These are phyloP conservation scores for Alethe diademata DNA, from an alignment of 2,113 vertebrate genomes.

Conservation along the genomic window DNA sequence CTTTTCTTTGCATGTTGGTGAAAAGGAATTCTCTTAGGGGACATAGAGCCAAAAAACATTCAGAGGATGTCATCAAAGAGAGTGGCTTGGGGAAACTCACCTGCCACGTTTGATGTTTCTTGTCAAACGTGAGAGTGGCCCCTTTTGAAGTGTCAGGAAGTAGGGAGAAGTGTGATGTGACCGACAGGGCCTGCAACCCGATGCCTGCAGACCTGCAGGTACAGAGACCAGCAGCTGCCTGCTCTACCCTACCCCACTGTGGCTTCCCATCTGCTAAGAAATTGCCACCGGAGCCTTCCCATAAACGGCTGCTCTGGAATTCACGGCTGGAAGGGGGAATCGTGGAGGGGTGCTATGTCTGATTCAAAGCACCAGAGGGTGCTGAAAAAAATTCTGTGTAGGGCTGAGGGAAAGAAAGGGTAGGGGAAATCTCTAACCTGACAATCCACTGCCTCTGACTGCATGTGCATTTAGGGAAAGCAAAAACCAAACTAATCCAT, in stretches of 20 bases:
- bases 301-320: not conserved
- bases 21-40: not conserved
- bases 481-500: not conserved
- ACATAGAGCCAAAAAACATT: not conserved
- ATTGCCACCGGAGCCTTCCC: not conserved
- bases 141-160: not conserved
- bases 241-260: not conserved
- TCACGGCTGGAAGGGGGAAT: not conserved
- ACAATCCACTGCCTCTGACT: not conserved
- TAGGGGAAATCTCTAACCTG: not conserved
- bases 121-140: not conserved
- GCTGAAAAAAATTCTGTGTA: not conserved
- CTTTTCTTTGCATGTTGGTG: not conserved
- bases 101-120: constrained; percentile 28
- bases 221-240: constrained; percentile 12
- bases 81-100: constrained; percentile 31
- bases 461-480: not conserved
- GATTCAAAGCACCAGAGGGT: not conserved
- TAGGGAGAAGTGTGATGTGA: not conserved
- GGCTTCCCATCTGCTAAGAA: not conserved
- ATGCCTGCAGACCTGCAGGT: not conserved
- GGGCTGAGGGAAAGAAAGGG: not conserved
- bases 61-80: constrained; percentile 1
- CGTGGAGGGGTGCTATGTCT: not conserved
- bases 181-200: not conserved